Evolutionary conservation across 2,888 invertebrate species (phyloP).

Genomic region (Pediacus dermestoides): DNA sequence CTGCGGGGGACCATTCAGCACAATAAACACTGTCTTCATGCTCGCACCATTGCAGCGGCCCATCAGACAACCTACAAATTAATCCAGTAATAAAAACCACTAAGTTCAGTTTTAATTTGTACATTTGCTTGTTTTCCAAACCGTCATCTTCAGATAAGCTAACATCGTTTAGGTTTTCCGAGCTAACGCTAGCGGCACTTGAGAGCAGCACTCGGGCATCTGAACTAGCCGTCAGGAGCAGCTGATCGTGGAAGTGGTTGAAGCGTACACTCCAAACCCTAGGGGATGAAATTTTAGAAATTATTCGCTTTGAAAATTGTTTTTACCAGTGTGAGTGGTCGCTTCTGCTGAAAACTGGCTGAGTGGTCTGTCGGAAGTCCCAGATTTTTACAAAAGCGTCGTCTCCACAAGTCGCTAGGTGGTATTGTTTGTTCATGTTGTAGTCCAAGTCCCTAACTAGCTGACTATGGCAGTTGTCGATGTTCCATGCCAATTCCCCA

Average conservation of each 20-base stretch:
- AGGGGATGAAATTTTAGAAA: slow-evolving; percentile 21
- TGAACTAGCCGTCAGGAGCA: slow-evolving; percentile 89
- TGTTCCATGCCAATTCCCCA: slow-evolving; percentile 73
- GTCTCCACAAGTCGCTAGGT: slow-evolving; percentile 90
- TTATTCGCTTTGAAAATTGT: neutral
- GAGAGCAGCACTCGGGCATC: slow-evolving; percentile 89
- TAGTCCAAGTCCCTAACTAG: slow-evolving; percentile 89
- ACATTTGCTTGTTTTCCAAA: slow-evolving; percentile 54
- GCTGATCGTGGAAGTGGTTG: slow-evolving; percentile 95
- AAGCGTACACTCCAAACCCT: slow-evolving; percentile 93
- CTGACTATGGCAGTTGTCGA: slow-evolving; percentile 82
- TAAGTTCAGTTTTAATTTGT: slow-evolving; percentile 24
- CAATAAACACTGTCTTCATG: slow-evolving; percentile 98
- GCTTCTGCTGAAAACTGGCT: slow-evolving; percentile 74
- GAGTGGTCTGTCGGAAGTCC: slow-evolving; percentile 82
- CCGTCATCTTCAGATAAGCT: slow-evolving; percentile 50
- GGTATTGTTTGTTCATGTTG: slow-evolving; percentile 97
- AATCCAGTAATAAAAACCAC: slow-evolving; percentile 10
- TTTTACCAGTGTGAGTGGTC: slow-evolving; percentile 83
- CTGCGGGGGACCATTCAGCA: slow-evolving; percentile 95
- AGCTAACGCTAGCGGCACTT: slow-evolving; percentile 82
- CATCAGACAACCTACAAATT: slow-evolving; percentile 69
- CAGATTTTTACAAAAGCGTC: slow-evolving; percentile 94
- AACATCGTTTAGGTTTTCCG: slow-evolving; percentile 64
- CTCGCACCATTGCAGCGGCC: slow-evolving; percentile 87